A percentile compares a stretch with the other conserved stretches of the same genome.
Evolutionary conservation across 2,888 invertebrate genomes (phyloP).

Genomic region (Chouioia cunea): DNA sequence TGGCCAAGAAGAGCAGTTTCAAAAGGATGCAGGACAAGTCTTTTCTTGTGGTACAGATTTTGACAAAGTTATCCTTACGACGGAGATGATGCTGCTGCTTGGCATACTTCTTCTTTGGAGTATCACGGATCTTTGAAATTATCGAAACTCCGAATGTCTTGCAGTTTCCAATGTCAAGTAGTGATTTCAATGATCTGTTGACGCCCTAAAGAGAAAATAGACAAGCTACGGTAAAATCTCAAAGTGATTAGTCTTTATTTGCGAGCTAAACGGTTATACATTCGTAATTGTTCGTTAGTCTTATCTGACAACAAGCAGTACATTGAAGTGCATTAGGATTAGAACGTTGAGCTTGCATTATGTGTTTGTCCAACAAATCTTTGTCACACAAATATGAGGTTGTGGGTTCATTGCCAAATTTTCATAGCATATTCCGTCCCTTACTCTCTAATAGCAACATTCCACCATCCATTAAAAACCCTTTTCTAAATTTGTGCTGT

Average conservation of each 20-base stretch:
- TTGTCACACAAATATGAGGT: not conserved
- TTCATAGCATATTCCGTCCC: too few relatives aligned
- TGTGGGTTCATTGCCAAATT: not conserved
- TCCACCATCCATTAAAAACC: not conserved
- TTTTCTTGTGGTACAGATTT: conserved; percentile 57
- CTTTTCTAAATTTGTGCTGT: not conserved
- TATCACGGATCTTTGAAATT: too few relatives aligned
- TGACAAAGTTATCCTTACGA: conserved; percentile 35
- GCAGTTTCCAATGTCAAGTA: not conserved
- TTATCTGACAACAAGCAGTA: too few relatives aligned
- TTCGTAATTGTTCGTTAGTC: too few relatives aligned
- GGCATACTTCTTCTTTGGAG: too few relatives aligned
- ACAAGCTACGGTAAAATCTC: conserved; percentile 9
- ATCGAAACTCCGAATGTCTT: too few relatives aligned
- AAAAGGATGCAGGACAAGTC: conserved; percentile 52
- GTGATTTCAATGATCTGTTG: conserved; percentile 3
- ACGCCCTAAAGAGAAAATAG: conserved; percentile 1
- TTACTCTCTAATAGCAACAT: not conserved
- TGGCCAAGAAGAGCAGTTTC: conserved; percentile 46
- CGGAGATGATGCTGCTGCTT: conserved; percentile 7
- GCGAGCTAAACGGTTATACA: too few relatives aligned
- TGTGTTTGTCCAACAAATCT: not conserved
- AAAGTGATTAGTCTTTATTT: too few relatives aligned
- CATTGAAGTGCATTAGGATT: too few relatives aligned
- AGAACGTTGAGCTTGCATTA: not conserved